Evolutionary conservation across 2,113 vertebrate species (phyloP).

Genomic region (rat (Rattus norvegicus)): DNA sequence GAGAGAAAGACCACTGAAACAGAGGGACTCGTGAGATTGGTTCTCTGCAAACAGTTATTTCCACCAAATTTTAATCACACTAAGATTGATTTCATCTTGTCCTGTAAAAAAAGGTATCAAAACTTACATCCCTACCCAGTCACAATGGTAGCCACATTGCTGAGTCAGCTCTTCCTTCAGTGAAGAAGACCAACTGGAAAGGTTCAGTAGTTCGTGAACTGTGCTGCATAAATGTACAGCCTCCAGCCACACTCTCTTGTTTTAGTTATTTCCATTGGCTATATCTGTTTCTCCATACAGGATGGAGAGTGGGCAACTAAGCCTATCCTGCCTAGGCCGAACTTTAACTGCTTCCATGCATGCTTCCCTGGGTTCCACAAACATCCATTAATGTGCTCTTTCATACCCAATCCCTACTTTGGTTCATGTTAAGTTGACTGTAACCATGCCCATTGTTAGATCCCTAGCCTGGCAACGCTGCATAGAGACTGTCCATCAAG

Average conservation of each 20-base stretch:
- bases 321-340: background rate
- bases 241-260: background rate
- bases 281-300: background rate
- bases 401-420: background rate
- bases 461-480: background rate
- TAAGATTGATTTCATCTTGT: background rate
- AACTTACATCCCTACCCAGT: background rate
- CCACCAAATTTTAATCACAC: background rate
- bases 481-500: background rate
- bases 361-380: background rate
- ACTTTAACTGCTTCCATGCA: background rate
- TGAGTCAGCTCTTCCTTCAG: background rate
- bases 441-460: background rate
- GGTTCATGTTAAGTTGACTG: background rate
- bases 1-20: background rate
- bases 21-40: slow-evolving; percentile 20
- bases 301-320: background rate
- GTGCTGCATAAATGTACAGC: too few species aligned
- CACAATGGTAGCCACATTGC: background rate
- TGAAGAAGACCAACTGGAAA: background rate
- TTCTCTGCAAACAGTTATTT: background rate
- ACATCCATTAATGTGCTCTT: background rate
- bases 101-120: background rate
- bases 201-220: too few species aligned
- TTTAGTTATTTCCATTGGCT: background rate